Base-by-base conservation (phyloP, 1,140 invertebrate genomes). In the Popillia japonica region DNA sequence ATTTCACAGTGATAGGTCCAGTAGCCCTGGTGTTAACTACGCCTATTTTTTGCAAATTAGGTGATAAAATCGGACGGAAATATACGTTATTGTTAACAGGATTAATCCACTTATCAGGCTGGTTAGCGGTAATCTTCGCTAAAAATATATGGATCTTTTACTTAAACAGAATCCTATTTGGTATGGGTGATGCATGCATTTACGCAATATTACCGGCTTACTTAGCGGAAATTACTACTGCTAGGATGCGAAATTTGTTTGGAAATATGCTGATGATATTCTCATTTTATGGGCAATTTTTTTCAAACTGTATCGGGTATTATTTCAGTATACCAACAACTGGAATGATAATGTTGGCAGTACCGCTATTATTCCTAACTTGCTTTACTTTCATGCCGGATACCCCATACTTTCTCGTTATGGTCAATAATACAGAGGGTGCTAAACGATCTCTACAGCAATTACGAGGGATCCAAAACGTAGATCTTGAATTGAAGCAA, bases 321-420 rank as follows among this genome's bases (percentile, higher is more conserved):
- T 78, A 78, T 34, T 72, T 11, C 17, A 59, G 44, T 23, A 76
- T 76, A n/a, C 14, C 40, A 22, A 76, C n/a, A 55, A 76, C 75
- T 3, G 75, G 11, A 20, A 34, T 48, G 0, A 14, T 44, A 22
- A 76, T 76, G 75, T 6, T 55, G 7, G 17, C 22, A 11, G 55
- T 44, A 23, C 75, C 75, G 8, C 84, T 91, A 0, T 79, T 92
- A 1, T 92, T 93, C 79, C 87, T 93, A 10, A 78, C 92, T 0
- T 90, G 89, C 0, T 93, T 94, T 83, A 87, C 88, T 55, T 91
- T 90, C 80, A 91, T 95, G 88, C 94, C 94, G 0, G 95, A 96
- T 86, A 94, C 94, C 6, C 94, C 95, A 0, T 92, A 95, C 79
- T 96, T 91, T 80, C 87, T 91, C 23, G 87, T 90, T 0, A 90